Evolutionary conservation across 1,140 invertebrate species (phyloP).

Genomic region (Apis florea): DNA sequence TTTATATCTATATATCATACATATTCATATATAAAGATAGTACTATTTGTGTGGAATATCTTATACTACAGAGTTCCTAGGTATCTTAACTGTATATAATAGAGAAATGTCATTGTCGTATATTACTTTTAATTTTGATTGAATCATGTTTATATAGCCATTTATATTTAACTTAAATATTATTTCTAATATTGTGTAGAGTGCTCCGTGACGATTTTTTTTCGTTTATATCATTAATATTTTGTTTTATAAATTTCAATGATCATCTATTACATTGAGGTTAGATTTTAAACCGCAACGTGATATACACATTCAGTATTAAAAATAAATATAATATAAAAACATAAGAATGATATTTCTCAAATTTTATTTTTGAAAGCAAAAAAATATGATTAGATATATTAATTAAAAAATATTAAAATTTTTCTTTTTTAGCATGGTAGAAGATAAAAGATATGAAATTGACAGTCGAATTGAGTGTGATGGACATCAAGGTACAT

Average conservation of each 20-base stretch:
- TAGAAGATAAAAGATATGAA: conserved; percentile 74
- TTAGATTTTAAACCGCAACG: conserved; percentile 51
- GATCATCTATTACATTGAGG: conserved; percentile 54
- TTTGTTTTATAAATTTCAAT: conserved; percentile 47
- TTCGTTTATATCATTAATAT: conserved; percentile 21
- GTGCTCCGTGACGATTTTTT: background rate
- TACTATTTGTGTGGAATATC: conserved; percentile 32
- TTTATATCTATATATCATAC: background rate
- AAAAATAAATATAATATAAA: conserved; percentile 4
- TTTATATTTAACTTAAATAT: conserved; percentile 13
- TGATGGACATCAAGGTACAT: conserved; percentile 81
- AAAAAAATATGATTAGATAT: background rate
- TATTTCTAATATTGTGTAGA: conserved; percentile 1
- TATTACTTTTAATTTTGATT: conserved; percentile 57
- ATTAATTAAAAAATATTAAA: background rate
- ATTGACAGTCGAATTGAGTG: conserved; percentile 82
- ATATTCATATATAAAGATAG: background rate
- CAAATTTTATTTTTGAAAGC: background rate
- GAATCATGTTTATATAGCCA: conserved; percentile 23
- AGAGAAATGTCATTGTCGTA: conserved; percentile 57
- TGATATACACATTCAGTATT: conserved; percentile 31
- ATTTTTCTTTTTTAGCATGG: conserved; percentile 69
- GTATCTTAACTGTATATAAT: conserved; percentile 24
- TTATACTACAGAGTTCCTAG: conserved; percentile 24
- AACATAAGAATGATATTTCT: background rate